phyloP scores from a whole-genome alignment of 92 coral and sea anemone species.

The Galaxea fascicularis region DNA sequence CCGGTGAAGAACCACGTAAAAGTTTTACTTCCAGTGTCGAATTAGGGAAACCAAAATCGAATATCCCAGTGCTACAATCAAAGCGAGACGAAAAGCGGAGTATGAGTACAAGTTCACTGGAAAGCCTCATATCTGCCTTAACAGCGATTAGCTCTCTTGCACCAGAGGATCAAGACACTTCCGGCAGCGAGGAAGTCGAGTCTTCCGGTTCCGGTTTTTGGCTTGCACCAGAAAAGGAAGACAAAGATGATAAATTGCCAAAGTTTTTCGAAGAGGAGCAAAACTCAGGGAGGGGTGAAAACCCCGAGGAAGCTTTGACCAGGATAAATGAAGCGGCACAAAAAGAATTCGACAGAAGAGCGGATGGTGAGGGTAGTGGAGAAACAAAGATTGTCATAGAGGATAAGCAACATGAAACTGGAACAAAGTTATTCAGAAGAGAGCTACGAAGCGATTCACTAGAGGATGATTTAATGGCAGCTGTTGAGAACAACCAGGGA shows the following conservation, averaged over 20 bases:
- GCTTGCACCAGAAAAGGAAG: constrained; percentile 16
- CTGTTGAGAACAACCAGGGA: constrained; percentile 10
- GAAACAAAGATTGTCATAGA: background rate
- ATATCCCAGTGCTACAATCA: background rate
- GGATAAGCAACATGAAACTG: background rate
- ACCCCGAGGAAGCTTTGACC: constrained; percentile 31
- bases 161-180: constrained; percentile 25
- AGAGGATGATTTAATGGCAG: constrained; percentile 38
- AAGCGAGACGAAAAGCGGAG: constrained; percentile 62
- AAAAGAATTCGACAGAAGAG: background rate
- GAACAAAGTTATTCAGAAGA: background rate
- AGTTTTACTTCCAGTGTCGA: constrained; percentile 38
- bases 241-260: constrained; percentile 36
- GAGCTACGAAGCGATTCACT: constrained; percentile 15
- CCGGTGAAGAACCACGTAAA: constrained; percentile 32
- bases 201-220: constrained; percentile 44
- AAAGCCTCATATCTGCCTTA: constrained; percentile 73
- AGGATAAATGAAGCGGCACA: constrained; percentile 29
- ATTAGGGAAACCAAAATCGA: constrained; percentile 8
- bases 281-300: constrained; percentile 28
- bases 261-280: constrained; percentile 39
- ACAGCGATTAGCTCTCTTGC: constrained; percentile 56
- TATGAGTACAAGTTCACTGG: constrained; percentile 49
- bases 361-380: background rate
- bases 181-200: constrained; percentile 1